Evolutionary conservation across 2,888 invertebrate genomes (phyloP).

Genomic region (Calliopum simillimum): DNA sequence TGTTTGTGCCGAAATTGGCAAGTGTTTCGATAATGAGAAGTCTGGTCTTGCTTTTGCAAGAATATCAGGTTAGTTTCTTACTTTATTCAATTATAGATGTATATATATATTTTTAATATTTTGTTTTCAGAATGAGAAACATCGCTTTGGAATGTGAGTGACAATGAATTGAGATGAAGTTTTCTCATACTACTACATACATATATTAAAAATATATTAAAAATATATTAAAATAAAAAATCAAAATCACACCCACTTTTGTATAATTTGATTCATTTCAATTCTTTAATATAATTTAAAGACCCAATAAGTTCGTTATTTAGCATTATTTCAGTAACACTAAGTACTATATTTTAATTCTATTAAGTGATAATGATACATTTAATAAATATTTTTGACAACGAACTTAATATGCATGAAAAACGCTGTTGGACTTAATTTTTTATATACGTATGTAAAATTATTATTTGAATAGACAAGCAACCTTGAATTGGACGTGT

Average conservation of each 20-base stretch:
- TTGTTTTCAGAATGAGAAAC: conserved; percentile 49
- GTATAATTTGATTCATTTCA: too few species aligned
- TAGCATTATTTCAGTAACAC: too few species aligned
- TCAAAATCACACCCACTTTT: too few species aligned
- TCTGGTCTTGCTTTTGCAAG: conserved; percentile 61
- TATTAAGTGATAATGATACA: too few species aligned
- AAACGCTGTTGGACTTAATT: conserved; percentile 15
- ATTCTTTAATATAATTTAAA: too few species aligned
- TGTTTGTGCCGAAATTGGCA: conserved; percentile 76
- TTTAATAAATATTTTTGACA: not conserved
- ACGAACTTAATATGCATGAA: conserved; percentile 2
- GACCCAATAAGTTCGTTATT: too few species aligned
- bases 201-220: too few species aligned
- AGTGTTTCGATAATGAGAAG: conserved; percentile 71
- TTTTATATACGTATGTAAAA: not conserved
- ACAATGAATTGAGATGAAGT: conserved; percentile 50
- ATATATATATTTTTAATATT: not conserved
- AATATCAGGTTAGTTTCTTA: conserved; percentile 55
- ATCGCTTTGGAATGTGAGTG: conserved; percentile 9
- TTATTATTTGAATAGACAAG: too few species aligned
- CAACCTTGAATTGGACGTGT: too few species aligned
- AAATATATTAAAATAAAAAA: too few species aligned
- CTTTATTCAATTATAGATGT: too few species aligned
- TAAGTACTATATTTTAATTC: too few species aligned
- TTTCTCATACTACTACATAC: conserved; percentile 16